phyloP scores from a whole-genome alignment of 2,888 invertebrate species.

The Nemurella pictetii region DNA sequence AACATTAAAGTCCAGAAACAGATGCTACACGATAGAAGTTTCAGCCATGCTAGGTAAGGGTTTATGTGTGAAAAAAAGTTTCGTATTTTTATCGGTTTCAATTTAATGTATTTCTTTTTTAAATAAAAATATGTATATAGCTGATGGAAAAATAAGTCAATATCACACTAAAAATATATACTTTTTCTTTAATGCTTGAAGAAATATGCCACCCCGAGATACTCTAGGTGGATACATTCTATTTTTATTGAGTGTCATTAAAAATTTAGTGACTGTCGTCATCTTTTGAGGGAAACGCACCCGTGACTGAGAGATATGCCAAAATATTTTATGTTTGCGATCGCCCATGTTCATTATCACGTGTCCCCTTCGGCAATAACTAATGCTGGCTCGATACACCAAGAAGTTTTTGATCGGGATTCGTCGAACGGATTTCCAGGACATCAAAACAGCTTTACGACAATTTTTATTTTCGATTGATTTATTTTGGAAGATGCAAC shows the following conservation, averaged over 20 bases:
- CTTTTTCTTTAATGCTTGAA: background rate
- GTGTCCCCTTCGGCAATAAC: background rate
- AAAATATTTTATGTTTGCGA: background rate
- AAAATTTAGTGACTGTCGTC: background rate
- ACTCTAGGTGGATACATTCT: too few species aligned
- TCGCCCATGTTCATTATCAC: background rate
- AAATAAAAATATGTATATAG: background rate
- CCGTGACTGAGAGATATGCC: background rate
- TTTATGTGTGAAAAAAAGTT: background rate
- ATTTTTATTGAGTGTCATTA: background rate
- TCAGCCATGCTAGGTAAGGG: background rate
- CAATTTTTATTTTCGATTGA: too few species aligned
- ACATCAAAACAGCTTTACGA: too few species aligned
- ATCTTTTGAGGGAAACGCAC: background rate
- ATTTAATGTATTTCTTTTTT: conserved; percentile 8
- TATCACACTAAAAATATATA: background rate
- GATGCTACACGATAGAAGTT: conserved; percentile 3
- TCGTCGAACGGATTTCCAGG: background rate
- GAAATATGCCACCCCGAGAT: background rate
- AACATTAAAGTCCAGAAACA: conserved; percentile 1
- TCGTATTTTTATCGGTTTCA: conserved; percentile 18
- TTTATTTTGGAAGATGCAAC: too few species aligned
- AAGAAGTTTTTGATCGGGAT: background rate
- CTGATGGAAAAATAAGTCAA: background rate
- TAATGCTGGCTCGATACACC: background rate